phyloP scores from a whole-genome alignment of 2,113 vertebrate species.

The Saguinus imperator region DNA sequence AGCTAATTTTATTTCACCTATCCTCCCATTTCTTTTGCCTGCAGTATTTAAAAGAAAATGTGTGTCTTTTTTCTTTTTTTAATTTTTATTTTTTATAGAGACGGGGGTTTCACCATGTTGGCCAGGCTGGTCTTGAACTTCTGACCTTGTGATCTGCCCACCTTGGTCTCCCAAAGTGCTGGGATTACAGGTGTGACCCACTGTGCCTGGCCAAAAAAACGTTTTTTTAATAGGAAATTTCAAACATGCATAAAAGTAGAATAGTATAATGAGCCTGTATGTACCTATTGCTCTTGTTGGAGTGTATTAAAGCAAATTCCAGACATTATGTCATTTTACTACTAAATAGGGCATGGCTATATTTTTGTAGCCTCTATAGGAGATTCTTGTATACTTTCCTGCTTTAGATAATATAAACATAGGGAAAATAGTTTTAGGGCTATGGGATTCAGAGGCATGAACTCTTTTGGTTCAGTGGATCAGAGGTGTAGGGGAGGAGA shows the following conservation, averaged over 20 bases:
- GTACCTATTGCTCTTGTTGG: not conserved
- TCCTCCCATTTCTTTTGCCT: constrained; percentile 9
- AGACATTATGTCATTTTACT: constrained; percentile 7
- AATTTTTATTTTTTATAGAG: too few species aligned
- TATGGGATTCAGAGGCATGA: not conserved
- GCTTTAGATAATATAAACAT: not conserved
- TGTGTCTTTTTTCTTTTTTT: too few species aligned
- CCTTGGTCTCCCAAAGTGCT: too few species aligned
- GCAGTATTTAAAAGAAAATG: not conserved
- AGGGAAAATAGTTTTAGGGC: not conserved
- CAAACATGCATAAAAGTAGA: not conserved
- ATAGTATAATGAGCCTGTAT: not conserved
- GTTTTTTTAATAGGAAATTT: constrained; percentile 33
- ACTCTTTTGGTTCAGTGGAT: not conserved
- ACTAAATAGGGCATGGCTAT: not conserved
- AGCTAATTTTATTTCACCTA: constrained; percentile 5
- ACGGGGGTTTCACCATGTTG: too few species aligned
- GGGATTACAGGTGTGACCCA: too few species aligned
- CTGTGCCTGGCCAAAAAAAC: too few species aligned
- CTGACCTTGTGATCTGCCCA: too few species aligned
- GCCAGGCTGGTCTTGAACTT: too few species aligned
- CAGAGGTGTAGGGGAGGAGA: not conserved
- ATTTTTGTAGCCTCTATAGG: not conserved
- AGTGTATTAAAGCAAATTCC: not conserved
- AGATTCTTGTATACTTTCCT: not conserved